These are phyloP conservation scores for Arion vulgaris DNA, from an alignment of 1,140 invertebrate genomes.

Conservation along the genomic window DNA sequence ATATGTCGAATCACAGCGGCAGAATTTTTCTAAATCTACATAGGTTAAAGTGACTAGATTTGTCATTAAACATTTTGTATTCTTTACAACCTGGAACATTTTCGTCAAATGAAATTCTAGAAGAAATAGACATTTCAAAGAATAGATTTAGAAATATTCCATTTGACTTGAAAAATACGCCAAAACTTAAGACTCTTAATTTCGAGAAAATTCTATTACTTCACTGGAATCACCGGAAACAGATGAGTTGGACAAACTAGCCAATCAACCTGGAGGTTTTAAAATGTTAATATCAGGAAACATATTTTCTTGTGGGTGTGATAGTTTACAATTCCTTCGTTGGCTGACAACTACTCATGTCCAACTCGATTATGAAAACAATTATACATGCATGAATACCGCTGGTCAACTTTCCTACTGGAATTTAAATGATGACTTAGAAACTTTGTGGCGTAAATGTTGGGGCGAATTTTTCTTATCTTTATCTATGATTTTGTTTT, in stretches of 20 bases:
- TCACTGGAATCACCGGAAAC: neutral
- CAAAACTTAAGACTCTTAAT: neutral
- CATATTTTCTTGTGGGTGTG: constrained; percentile 14
- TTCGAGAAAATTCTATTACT: constrained; percentile 4
- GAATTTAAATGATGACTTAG: neutral
- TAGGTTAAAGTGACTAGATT: neutral
- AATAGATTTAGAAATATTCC: constrained; percentile 13
- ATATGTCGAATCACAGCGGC: neutral
- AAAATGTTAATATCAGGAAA: neutral
- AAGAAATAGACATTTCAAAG: neutral
- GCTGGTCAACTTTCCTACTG: neutral
- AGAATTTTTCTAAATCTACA: neutral
- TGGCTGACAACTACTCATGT: neutral
- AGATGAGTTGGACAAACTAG: neutral
- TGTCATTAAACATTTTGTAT: neutral
- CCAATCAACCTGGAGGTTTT: neutral
- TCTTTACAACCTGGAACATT: neutral
- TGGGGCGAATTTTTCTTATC: neutral
- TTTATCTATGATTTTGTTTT: neutral
- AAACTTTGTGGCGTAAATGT: constrained; percentile 11
- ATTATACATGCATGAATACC: constrained; percentile 3
- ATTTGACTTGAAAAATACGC: neutral
- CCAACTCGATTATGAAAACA: neutral
- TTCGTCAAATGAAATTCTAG: neutral
- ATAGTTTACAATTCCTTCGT: neutral